Percentiles rank a stretch among this genome's conserved stretches.
Evolutionary conservation across 2,113 vertebrate species (phyloP).

Genomic region (Strix aluco): DNA sequence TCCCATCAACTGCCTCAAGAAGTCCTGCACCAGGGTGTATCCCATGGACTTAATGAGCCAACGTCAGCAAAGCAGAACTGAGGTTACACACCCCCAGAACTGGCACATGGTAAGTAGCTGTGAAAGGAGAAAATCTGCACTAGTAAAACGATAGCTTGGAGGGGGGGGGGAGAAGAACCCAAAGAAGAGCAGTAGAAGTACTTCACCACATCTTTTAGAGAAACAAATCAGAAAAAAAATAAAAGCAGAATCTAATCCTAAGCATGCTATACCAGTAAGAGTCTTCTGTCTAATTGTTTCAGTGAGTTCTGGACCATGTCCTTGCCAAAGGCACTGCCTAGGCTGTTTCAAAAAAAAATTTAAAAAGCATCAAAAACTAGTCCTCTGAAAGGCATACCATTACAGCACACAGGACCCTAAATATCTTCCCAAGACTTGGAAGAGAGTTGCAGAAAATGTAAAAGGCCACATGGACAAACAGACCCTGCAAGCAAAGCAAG

Average conservation of each 20-base stretch:
- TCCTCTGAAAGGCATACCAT: background rate
- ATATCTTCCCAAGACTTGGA: background rate
- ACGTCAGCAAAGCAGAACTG: background rate
- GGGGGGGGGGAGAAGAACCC: background rate
- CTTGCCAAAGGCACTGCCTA: background rate
- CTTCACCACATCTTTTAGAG: background rate
- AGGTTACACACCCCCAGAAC: background rate
- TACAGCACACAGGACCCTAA: background rate
- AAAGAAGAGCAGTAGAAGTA: background rate
- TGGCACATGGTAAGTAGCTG: background rate
- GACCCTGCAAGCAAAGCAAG: background rate
- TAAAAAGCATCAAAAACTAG: background rate
- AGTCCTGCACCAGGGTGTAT: background rate
- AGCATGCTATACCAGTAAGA: background rate
- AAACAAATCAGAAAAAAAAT: background rate
- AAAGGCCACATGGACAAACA: background rate
- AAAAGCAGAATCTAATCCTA: background rate
- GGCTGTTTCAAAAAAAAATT: background rate
- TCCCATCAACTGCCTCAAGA: background rate
- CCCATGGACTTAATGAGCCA: fast-evolving
- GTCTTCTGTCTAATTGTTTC: background rate
- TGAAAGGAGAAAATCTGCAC: background rate
- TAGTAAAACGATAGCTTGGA: background rate
- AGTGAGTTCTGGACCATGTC: background rate
- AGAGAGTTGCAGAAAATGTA: background rate